Evolutionary conservation across 2,888 invertebrate species (phyloP), one percentile per base, ranked within the genome.

Genomic region (Andrena minutula): DNA sequence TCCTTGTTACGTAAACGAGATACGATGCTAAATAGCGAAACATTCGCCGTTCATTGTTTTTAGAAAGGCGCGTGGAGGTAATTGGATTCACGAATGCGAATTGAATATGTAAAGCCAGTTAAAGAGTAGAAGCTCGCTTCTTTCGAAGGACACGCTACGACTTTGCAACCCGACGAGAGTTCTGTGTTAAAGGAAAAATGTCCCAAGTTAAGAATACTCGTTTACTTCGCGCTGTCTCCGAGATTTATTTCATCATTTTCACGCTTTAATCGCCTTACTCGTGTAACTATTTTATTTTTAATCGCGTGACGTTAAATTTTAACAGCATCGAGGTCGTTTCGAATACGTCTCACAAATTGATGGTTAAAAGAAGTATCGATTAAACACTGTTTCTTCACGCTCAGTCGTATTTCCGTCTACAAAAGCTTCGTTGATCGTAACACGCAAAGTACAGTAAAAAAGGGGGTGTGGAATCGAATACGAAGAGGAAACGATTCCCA

Each of bases 11-110:
- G 0, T 30, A 61, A 76, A 66, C 76, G 41, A 53, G 47, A 53
- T 12, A n/a, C 35, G 53, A 10, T 30, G 51, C 30, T 83, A 81
- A 84, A 82, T 58, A 84, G 61, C 72, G 72, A 75, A 77, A 75
- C 69, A 68, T 75, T 77, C 68, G 71, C 65, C 60, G 74, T 64
- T 68, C 60, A 69, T 74, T 69, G 81, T 84, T 77, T 81, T 70
- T 69, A 41, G 75, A 69, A 72, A 72, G 53, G 72, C 69, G 74
- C 63, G n/a, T 12, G 56, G 23, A 49, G 65, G 68, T 84, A 84
- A 84, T 84, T 76, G 84, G 81, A 84, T 84, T 83, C 81, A 61
- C 72, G 71, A 76, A 81, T 71, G 53, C 66, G 68, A 81, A 79
- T 75, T 70, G 75, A 75, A 76, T 79, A 76, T 70, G 70, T 70